Evolutionary conservation across 2,888 invertebrate genomes (phyloP), one percentile per base, ranked within the genome.

Genomic region (Euproctis similis): DNA sequence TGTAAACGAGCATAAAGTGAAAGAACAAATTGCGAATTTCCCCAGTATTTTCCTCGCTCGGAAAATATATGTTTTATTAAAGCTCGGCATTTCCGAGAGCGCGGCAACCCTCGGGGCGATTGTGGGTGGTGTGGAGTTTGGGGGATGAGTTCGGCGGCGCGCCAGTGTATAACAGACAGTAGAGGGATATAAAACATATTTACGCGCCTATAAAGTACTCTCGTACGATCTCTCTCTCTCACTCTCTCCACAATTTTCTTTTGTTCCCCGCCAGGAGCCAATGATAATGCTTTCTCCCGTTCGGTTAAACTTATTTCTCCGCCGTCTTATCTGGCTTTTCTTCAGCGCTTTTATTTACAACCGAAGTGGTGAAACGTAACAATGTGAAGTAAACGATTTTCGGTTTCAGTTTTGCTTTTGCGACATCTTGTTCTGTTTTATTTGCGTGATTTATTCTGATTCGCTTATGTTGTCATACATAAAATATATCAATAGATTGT

Each of bases 1-100:
- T 81, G 82, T 84, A 84, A 84, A 84, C 82, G 84, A 80, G 81
- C 80, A 81, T 84, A 84, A 84, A 84, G 84, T 84, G 84, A 84
- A 84, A 82, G 82, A 84, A 82, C 84, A 84, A 84, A 84, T 84
- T 82, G 81, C 80, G 81, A 84, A 81, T 81, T 82, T 82, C 82
- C 81, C 80, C 82, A 80, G 82, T 80, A 82, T 82, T 84, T 84
- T 82, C 81, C 81, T 76, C 82, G 84, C 81, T 82, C 78, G 80
- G 81, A 82, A 82, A 84, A 84, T 84, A 81, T 82, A 84, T 84
- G 84, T 84, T 84, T 84, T 84, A 84, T 84, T 84, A 84, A 84
- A 82, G 84, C 84, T 82, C 81, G 81, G 82, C 81, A 78, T 84
- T 84, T 84, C 82, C 84, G 80, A 82, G 82, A 80, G 78, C 78